Conservation (phyloP, 2,888 invertebrate genomes). For the Aplocera efformata region DNA sequence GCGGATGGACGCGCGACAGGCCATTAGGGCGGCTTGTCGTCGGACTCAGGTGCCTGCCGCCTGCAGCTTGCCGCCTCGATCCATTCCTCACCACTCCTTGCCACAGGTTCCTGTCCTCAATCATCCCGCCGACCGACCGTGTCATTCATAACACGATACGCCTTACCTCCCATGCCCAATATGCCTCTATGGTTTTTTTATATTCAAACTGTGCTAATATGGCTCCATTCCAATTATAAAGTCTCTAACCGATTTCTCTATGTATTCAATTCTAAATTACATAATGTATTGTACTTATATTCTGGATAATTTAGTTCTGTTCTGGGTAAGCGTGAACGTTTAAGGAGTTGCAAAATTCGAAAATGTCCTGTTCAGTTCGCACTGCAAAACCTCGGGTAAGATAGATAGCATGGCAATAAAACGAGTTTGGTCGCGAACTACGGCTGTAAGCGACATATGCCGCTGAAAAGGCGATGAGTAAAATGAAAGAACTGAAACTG, state of each 20-base stretch:
- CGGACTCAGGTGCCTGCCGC: conserved; percentile 56
- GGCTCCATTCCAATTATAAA: too few species aligned
- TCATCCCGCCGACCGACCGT: conserved; percentile 43
- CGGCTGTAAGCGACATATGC: conserved; percentile 37
- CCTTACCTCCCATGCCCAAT: conserved; percentile 11
- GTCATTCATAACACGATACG: conserved; percentile 39
- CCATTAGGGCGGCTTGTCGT: conserved; percentile 67
- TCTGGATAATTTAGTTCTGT: neutral
- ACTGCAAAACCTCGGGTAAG: conserved; percentile 31
- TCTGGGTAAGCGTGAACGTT: conserved; percentile 9
- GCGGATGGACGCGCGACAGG: conserved; percentile 72
- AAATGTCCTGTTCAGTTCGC: conserved; percentile 13
- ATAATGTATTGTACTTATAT: too few species aligned
- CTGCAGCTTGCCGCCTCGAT: conserved; percentile 25
- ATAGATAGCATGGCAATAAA: conserved; percentile 39
- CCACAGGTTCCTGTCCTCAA: conserved; percentile 46
- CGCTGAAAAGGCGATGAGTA: conserved; percentile 27
- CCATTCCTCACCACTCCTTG: conserved; percentile 34
- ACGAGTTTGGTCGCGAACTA: conserved; percentile 34
- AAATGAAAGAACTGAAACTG: conserved; percentile 25
- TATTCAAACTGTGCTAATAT: too few species aligned
- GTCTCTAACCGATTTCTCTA: too few species aligned
- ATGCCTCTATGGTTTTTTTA: too few species aligned
- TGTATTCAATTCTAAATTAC: too few species aligned
- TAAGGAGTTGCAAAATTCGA: conserved; percentile 12